phyloP scores from a whole-genome alignment of 1,140 invertebrate genomes.

The Bombus balteatus region DNA sequence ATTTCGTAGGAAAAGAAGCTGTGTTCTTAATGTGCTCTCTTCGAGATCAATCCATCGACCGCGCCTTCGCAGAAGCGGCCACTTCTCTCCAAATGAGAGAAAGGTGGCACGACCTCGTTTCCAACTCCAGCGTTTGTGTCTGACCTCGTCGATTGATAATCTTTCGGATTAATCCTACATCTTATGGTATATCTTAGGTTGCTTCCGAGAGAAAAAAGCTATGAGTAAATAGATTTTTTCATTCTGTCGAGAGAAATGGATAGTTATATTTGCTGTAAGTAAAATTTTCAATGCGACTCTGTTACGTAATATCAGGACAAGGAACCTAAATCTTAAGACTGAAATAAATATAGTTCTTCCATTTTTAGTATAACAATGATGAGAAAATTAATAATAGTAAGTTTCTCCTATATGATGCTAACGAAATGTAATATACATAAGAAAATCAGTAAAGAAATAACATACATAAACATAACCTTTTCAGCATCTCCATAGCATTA shows the following conservation, averaged over 20 bases:
- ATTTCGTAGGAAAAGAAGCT: background rate
- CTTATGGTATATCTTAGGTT: background rate
- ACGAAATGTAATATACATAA: background rate
- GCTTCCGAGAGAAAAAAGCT: background rate
- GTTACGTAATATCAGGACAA: too few species aligned
- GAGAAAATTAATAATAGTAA: too few species aligned
- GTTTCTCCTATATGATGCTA: too few species aligned
- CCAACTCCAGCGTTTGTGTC: background rate
- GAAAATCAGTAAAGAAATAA: background rate
- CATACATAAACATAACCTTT: too few species aligned
- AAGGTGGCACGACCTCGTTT: conserved; percentile 48
- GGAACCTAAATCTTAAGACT: too few species aligned
- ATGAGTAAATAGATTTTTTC: background rate
- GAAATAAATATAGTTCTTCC: background rate
- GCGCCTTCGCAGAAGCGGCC: conserved; percentile 29
- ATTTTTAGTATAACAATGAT: background rate
- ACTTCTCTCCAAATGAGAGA: conserved; percentile 40
- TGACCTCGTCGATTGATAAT: conserved; percentile 5
- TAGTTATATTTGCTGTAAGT: too few species aligned
- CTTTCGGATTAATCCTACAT: background rate
- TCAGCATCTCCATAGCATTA: background rate
- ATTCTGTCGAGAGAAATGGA: background rate
- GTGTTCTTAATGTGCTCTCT: background rate
- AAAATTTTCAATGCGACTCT: background rate
- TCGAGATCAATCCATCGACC: conserved; percentile 22